Percentiles rank a stretch among this genome's conserved stretches.
These are phyloP conservation scores for Pteropus alecto DNA, from an alignment of 2,113 vertebrate species.

Conservation along the genomic window DNA sequence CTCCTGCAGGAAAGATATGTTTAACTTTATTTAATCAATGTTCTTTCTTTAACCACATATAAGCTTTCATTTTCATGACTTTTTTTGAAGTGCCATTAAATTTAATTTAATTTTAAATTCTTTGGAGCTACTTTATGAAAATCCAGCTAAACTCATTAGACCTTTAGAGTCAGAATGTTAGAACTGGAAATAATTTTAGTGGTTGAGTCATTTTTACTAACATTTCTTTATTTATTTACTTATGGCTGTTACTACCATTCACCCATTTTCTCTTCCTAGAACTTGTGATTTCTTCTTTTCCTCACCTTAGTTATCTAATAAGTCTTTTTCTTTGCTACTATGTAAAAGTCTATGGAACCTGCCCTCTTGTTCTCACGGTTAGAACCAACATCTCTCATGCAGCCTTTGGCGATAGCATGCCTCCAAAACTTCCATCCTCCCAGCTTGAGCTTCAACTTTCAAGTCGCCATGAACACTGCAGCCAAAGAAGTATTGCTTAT, in stretches of 20 bases:
- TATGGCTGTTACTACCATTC: not conserved
- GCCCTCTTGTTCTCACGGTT: not conserved
- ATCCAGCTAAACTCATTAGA: not conserved
- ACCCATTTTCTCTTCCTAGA: not conserved
- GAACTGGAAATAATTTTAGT: not conserved
- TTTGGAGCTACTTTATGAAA: not conserved
- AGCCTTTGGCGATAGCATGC: not conserved
- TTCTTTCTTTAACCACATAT: not conserved
- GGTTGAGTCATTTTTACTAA: not conserved
- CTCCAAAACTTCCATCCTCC: not conserved
- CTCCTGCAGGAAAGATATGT: not conserved
- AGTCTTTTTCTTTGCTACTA: not conserved
- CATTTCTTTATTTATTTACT: not conserved
- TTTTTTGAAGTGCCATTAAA: not conserved
- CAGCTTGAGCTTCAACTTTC: not conserved
- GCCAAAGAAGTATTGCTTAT: not conserved
- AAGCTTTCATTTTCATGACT: not conserved
- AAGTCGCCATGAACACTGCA: not conserved
- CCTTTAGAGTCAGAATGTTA: not conserved
- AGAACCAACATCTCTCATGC: not conserved
- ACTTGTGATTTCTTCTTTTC: not conserved
- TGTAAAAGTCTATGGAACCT: not conserved
- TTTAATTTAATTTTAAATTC: slow-evolving; percentile 5
- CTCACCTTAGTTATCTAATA: not conserved
- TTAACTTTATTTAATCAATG: not conserved